These are phyloP conservation scores for Montipora efflorescens DNA, from an alignment of 64 coral and sea anemone species.

Conservation along the genomic window DNA sequence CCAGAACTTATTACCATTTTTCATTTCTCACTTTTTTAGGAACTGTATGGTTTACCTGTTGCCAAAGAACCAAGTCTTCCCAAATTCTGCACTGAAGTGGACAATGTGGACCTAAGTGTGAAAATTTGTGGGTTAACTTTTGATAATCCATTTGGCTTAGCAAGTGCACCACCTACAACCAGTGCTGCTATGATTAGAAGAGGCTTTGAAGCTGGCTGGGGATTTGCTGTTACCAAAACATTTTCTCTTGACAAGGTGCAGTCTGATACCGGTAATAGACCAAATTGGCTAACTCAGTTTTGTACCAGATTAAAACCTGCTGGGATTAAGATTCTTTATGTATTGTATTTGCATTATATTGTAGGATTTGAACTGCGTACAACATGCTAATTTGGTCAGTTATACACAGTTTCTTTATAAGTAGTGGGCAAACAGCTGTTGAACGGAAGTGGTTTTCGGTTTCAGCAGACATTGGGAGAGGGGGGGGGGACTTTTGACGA, in stretches of 20 bases:
- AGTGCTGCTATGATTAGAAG: constrained; percentile 97
- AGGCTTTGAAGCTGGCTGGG: constrained; percentile 98
- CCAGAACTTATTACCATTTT: not conserved
- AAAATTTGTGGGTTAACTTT: constrained; percentile 94
- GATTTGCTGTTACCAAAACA: constrained; percentile 95
- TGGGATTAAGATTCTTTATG: no score
- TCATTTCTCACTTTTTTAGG: constrained; percentile 23
- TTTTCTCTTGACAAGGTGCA: constrained; percentile 95
- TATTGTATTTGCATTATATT: no score
- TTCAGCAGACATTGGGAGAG: not conserved
- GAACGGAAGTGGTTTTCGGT: no score
- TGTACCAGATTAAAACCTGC: not conserved
- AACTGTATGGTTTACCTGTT: constrained; percentile 70
- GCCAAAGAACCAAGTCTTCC: constrained; percentile 68
- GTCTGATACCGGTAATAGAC: not conserved
- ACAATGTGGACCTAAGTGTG: constrained; percentile 93
- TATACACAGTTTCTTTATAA: no score
- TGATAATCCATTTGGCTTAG: constrained; percentile 92
- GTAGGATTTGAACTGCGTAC: no score
- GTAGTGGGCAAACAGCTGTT: no score
- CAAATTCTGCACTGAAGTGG: constrained; percentile 88
- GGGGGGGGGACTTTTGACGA: no score
- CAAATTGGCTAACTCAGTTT: no score
- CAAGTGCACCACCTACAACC: constrained; percentile 95
- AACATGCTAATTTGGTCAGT: no score